Base-by-base conservation (phyloP, 1,140 invertebrate species). In the Hestina assimilis region DNA sequence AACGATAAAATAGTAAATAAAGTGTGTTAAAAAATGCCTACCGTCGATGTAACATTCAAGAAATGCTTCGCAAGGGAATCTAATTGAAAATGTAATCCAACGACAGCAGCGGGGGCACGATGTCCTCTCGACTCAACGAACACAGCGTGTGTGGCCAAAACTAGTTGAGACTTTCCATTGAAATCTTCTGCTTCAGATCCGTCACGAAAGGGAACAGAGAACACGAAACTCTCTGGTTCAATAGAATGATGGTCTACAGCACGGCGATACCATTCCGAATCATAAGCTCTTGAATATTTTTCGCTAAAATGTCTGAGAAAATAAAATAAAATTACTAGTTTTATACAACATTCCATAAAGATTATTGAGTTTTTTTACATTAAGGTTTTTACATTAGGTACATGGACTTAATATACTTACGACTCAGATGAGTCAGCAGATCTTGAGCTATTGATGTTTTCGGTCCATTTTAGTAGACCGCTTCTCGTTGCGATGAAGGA, bases 261-360 rank as follows among this genome's bases (percentile, higher is more conserved):
- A 54, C 97, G 90, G 78, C 95, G 94, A 79, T 98, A 98, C 95
- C 96, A 98, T 2, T 95, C 91, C 29, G 96, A 94, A 73, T 98
- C 96, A 79, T 95, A 96, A 0, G 96, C 95, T 61, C 93, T 91
- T 1, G 92, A 93, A 76, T 97, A 93, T 14, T 90, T 90, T 65
- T 96, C 93, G 66, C 94, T 94, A 67, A 98, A 97, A 72, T 94
- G 93, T 8, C 96, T 97, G 80, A 12, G 74, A 70, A 31, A 28
- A 35, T 35, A 24, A 15, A 38, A 24, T 17, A 17, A 15, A 42
- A 12, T 38, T 38, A 38, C 7, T 3, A 3, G n/a, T 47, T 14
- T 42, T 20, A 38, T 38, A 1, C 8, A 1, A 2, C 43, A 24
- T 3, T 7, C 7, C 7, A 24, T 7, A 24, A 24, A 24, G 3